These are phyloP conservation scores for Corythaixoides concolor DNA, from an alignment of 2,113 vertebrate species.

Conservation along the genomic window DNA sequence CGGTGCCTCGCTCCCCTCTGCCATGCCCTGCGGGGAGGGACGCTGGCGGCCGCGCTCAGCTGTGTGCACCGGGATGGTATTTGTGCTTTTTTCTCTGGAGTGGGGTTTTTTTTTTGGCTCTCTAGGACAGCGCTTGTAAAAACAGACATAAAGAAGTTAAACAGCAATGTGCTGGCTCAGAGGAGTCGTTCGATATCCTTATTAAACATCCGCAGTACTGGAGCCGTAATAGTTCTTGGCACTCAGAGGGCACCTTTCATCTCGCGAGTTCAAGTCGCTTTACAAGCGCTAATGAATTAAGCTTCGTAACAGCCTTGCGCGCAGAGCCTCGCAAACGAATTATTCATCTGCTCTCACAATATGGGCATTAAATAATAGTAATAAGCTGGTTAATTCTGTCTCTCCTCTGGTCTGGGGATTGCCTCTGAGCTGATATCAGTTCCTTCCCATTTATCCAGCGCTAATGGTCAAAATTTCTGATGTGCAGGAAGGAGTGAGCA, in stretches of 20 bases:
- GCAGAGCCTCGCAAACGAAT: not conserved
- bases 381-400: slow-evolving; percentile 45
- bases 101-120: not conserved
- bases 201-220: slow-evolving; percentile 18
- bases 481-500: not conserved
- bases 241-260: slow-evolving; percentile 56
- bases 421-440: not conserved
- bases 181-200: slow-evolving; percentile 33
- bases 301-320: slow-evolving; percentile 1
- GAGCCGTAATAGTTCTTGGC: slow-evolving; percentile 18
- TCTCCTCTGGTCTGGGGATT: not conserved
- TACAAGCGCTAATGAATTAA: slow-evolving; percentile 50
- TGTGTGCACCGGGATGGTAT: not conserved
- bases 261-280: slow-evolving; percentile 15
- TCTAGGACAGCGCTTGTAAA: not conserved
- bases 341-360: slow-evolving; percentile 33
- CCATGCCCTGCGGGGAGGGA: fast-evolving
- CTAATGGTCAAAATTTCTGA: not conserved
- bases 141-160: slow-evolving; percentile 37
- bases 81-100: not conserved
- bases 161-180: slow-evolving; percentile 31
- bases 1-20: not conserved
- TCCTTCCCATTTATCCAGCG: not conserved
- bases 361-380: slow-evolving; percentile 47
- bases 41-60: not conserved